Percentiles rank a stretch among this genome's conserved stretches.
These are phyloP conservation scores for Gallinago paraguaiae DNA, from an alignment of 2,113 vertebrate species.

Conservation along the genomic window DNA sequence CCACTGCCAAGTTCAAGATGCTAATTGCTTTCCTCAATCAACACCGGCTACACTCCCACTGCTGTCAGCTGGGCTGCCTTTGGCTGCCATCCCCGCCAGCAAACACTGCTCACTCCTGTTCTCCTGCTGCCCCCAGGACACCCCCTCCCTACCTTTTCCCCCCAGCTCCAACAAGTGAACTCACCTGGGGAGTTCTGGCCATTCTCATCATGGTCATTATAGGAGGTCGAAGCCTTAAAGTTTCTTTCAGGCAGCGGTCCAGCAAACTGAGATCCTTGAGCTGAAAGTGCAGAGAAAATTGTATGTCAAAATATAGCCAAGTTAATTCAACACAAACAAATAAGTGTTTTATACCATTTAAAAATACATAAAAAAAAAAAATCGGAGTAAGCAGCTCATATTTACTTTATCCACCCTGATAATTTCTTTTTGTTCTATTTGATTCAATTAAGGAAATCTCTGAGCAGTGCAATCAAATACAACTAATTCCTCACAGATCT, in stretches of 20 bases:
- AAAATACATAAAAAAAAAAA: background rate
- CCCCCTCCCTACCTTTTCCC: background rate
- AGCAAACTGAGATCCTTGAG: slow-evolving; percentile 90
- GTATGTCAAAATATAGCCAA: background rate
- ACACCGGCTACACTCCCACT: accelerated
- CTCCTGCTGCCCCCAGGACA: accelerated
- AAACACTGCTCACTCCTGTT: background rate
- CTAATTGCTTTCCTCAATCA: background rate
- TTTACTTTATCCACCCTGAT: background rate
- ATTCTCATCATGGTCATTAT: slow-evolving; percentile 99
- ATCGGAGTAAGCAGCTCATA: background rate
- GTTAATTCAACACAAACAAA: background rate
- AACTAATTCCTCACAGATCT: background rate
- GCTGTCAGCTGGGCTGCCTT: background rate
- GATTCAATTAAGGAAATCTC: background rate
- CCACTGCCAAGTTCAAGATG: background rate
- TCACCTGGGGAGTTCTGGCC: slow-evolving; percentile 89
- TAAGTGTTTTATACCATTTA: background rate
- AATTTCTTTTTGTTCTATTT: background rate
- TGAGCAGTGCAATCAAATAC: background rate
- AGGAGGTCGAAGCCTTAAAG: slow-evolving; percentile 91
- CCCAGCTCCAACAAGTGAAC: background rate
- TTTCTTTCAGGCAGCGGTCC: slow-evolving; percentile 95
- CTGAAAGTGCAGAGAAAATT: slow-evolving; percentile 57
- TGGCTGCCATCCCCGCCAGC: background rate